Percentiles rank a stretch among this genome's conserved stretches.
These are phyloP conservation scores for Orthonychiurus folsomi DNA, from an alignment of 2,888 invertebrate genomes.

Conservation along the genomic window DNA sequence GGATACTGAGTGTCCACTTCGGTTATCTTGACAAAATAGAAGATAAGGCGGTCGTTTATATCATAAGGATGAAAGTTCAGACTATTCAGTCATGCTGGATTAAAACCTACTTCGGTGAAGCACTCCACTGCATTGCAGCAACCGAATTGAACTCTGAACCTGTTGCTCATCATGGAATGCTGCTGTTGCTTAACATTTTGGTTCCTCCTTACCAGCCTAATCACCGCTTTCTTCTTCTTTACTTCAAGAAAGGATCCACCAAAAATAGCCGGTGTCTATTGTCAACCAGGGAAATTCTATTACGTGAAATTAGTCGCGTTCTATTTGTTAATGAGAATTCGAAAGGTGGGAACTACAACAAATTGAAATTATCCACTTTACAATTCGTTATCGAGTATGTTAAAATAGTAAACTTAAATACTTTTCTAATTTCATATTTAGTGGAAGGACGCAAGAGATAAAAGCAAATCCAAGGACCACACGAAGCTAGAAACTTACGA, in stretches of 20 bases:
- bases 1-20: too few relatives aligned
- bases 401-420: slow-evolving; percentile 4
- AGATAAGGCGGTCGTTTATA: too few relatives aligned
- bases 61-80: too few relatives aligned
- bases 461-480: slow-evolving; percentile 25
- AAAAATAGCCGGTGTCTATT: slow-evolving; percentile 55
- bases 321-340: slow-evolving; percentile 49
- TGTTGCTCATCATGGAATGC: background rate
- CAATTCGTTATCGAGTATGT: background rate
- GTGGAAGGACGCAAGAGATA: slow-evolving; percentile 39
- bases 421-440: slow-evolving; percentile 17
- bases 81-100: too few relatives aligned
- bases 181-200: background rate
- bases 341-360: slow-evolving; percentile 48
- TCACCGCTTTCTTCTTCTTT: background rate
- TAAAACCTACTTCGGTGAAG: too few relatives aligned
- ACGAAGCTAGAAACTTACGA: slow-evolving; percentile 34
- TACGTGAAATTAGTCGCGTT: slow-evolving; percentile 54
- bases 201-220: background rate
- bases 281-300: slow-evolving; percentile 56
- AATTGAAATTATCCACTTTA: slow-evolving; percentile 2
- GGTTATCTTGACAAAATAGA: too few relatives aligned
- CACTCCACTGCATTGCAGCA: too few relatives aligned
- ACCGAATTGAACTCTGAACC: too few relatives aligned
- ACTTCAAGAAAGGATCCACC: slow-evolving; percentile 41